Conservation (phyloP, 2,113 vertebrate species). For the Dicentrarchus labrax region DNA sequence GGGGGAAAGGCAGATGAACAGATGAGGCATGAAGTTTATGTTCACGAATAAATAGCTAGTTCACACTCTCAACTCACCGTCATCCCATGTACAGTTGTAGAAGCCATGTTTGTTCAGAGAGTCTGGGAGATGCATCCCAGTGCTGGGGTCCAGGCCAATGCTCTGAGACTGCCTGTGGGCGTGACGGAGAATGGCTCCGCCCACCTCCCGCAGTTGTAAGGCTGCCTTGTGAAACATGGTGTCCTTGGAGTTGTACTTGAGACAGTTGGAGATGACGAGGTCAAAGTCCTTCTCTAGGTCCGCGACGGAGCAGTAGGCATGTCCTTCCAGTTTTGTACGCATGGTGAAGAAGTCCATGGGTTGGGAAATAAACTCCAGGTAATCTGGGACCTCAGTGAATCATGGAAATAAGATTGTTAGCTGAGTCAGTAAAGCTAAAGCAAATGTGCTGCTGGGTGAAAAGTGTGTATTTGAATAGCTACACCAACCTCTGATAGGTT, state of each 20-base stretch:
- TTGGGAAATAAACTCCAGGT: conserved; percentile 97
- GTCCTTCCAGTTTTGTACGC: conserved; percentile 94
- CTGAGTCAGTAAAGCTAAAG: not conserved
- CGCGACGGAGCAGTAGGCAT: conserved; percentile 91
- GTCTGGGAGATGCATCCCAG: conserved; percentile 94
- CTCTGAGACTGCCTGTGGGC: conserved; percentile 93
- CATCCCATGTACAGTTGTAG: conserved; percentile 95
- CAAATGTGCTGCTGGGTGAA: not conserved
- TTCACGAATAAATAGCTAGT: not conserved
- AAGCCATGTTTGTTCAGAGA: conserved; percentile 90
- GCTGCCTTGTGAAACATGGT: conserved; percentile 97
- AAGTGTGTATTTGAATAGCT: conserved; percentile 15
- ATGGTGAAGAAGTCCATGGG: conserved; percentile 99
- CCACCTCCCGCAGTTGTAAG: conserved; percentile 92
- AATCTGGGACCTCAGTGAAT: conserved; percentile 95
- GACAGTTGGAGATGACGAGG: conserved; percentile 98
- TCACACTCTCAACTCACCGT: conserved; percentile 86
- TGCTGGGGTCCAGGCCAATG: conserved; percentile 92
- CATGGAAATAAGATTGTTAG: conserved; percentile 60
- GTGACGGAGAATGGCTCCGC: conserved; percentile 92
- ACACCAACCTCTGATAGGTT: conserved; percentile 93
- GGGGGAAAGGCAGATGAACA: not conserved
- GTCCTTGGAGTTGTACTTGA: conserved; percentile 99
- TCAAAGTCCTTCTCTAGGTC: conserved; percentile 98
- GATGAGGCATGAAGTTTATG: not conserved